These are phyloP conservation scores for Leptonema lineaticorne DNA, from an alignment of 1,140 invertebrate genomes.

Conservation along the genomic window DNA sequence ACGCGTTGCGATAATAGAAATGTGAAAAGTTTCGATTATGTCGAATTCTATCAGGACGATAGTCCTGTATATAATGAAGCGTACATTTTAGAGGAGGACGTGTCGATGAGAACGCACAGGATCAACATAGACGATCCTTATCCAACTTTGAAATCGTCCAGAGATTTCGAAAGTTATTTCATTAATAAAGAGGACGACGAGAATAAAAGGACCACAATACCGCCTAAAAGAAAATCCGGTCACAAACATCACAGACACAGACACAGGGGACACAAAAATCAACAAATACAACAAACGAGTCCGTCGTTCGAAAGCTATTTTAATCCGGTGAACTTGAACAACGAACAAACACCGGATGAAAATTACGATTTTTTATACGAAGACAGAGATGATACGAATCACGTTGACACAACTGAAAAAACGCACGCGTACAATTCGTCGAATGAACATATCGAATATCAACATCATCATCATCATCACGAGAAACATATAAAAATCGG, in stretches of 20 bases:
- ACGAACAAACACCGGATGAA: slow-evolving; percentile 5
- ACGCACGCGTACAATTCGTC: neutral
- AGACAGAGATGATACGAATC: slow-evolving; percentile 23
- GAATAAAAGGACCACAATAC: slow-evolving; percentile 14
- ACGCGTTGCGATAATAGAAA: slow-evolving; percentile 26
- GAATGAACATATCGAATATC: too few relatives aligned
- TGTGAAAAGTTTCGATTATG: slow-evolving; percentile 28
- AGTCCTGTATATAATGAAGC: slow-evolving; percentile 22
- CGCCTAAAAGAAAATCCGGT: slow-evolving; percentile 31
- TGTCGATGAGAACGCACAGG: neutral
- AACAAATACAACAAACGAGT: slow-evolving; percentile 23
- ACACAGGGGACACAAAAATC: slow-evolving; percentile 34
- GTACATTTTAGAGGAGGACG: slow-evolving; percentile 21
- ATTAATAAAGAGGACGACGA: slow-evolving; percentile 16
- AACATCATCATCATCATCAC: slow-evolving; percentile 28
- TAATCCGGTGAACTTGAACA: slow-evolving; percentile 20
- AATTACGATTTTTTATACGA: slow-evolving; percentile 37
- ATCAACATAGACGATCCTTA: neutral
- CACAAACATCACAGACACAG: slow-evolving; percentile 38
- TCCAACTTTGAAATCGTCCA: slow-evolving; percentile 26
- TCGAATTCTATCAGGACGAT: slow-evolving; percentile 34
- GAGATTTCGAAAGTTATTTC: slow-evolving; percentile 35
- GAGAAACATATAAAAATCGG: slow-evolving; percentile 16
- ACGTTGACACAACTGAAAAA: slow-evolving; percentile 16
- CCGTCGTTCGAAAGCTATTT: slow-evolving; percentile 37